phyloP scores from a whole-genome alignment of 1,140 invertebrate genomes.

The Anagrus nilaparvatae region DNA sequence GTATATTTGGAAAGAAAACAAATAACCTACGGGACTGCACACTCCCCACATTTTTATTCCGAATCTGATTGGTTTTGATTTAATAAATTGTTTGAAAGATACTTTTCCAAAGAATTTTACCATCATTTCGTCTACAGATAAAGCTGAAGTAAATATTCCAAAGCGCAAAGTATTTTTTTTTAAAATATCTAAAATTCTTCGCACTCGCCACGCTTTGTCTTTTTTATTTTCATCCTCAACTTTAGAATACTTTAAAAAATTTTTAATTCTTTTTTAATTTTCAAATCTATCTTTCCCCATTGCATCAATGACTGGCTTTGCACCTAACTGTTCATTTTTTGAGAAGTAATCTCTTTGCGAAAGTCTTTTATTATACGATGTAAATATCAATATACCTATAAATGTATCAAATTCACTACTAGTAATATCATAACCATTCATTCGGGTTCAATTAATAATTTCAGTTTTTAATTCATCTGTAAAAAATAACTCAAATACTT shows the following conservation, averaged over 20 bases:
- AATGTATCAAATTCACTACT: conserved; percentile 11
- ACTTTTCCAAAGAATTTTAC: background rate
- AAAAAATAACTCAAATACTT: no score
- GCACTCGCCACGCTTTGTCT: conserved; percentile 10
- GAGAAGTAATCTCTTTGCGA: conserved; percentile 13
- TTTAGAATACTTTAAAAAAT: conserved; percentile 15
- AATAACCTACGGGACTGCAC: conserved; percentile 7
- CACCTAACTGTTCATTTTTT: no score
- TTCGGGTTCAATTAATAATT: no score
- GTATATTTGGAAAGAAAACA: conserved; percentile 9
- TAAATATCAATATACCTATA: conserved; percentile 11
- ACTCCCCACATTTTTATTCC: conserved; percentile 14
- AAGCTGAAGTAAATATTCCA: conserved; percentile 9
- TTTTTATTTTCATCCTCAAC: conserved; percentile 2
- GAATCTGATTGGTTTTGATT: conserved; percentile 15
- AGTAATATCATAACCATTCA: no score
- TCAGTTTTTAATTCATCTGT: no score
- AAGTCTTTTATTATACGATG: conserved; percentile 11
- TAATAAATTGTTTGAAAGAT: conserved; percentile 12
- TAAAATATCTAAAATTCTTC: conserved; percentile 9
- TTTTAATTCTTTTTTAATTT: conserved; percentile 1
- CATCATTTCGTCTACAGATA: conserved; percentile 5
- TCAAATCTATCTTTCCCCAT: conserved; percentile 13
- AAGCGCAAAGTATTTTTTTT: conserved; percentile 10
- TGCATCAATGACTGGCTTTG: conserved; percentile 4